Evolutionary conservation across 2,113 vertebrate species (phyloP).

Genomic region (Holacanthus passer): DNA sequence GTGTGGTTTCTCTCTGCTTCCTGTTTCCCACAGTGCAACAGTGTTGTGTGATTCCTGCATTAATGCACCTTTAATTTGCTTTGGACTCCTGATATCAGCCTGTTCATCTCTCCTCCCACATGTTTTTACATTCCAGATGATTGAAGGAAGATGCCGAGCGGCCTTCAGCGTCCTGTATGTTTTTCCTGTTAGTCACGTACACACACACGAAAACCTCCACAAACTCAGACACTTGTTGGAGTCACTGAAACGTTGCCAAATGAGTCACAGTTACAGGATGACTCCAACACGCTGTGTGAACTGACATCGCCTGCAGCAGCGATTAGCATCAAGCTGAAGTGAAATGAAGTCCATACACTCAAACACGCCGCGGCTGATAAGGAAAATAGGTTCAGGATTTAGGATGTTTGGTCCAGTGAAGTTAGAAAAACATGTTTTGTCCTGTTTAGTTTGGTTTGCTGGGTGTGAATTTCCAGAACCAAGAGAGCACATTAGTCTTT

Average conservation of each 20-base stretch:
- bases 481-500: too few relatives aligned
- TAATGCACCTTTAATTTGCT: conserved; percentile 30
- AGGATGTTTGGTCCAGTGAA: neutral
- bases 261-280: conserved; percentile 60
- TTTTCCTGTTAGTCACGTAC: conserved; percentile 27
- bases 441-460: neutral
- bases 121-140: conserved; percentile 14
- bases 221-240: conserved; percentile 31
- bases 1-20: conserved; percentile 35
- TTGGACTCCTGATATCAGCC: conserved; percentile 13
- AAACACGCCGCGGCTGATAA: neutral
- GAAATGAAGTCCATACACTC: neutral
- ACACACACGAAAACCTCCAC: neutral
- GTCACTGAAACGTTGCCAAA: conserved; percentile 28
- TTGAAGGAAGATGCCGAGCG: conserved; percentile 15
- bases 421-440: neutral
- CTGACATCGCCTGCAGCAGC: conserved; percentile 37
- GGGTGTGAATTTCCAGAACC: too few relatives aligned
- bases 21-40: conserved; percentile 53
- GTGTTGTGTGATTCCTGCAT: conserved; percentile 38
- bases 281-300: conserved; percentile 14
- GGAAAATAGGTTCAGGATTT: neutral
- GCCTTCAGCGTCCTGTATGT: conserved; percentile 18
- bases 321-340: conserved; percentile 46
- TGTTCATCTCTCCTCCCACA: neutral